Evolutionary conservation across 1,140 invertebrate genomes (phyloP), one percentile per base, ranked within the genome.

Genomic region (Drosophila sp.): DNA sequence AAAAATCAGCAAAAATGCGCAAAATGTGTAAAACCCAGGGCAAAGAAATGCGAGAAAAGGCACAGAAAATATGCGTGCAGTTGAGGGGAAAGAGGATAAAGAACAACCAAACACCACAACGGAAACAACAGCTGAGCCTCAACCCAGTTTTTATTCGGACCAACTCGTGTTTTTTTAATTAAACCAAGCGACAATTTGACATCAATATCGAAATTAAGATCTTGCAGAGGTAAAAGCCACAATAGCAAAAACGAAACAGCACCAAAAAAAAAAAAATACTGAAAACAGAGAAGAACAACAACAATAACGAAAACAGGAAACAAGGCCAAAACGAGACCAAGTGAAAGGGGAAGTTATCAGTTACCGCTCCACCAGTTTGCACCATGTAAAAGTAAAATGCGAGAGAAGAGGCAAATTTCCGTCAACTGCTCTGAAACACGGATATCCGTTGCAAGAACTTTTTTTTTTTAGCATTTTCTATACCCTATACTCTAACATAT

Each of bases 141-240:
- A 60, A 23, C 8, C 33, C 25, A 47, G 56, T 32, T 38, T 63
- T 57, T 38, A 54, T 41, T 58, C 63, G 65, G 64, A 61, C 40
- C 70, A 79, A 82, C 29, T 54, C 56, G 67, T 81, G 79, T 75
- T 68, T 89, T 87, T 87, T 87, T 89, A 87, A 87, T 87, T 87
- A 87, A 87, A 87, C 62, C 63, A 50, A 67, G 68, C 84, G 84
- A 87, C 84, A 84, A 87, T 87, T 87, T 87, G 84, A 87, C 84
- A 89, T 89, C 84, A 87, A 87, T 87, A 87, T 87, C 84, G 84
- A 87, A 89, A 89, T 87, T 84, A 89, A 87, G 80, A 87, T 89
- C 84, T 87, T 84, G 77, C 80, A 70, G 83, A 70, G 64, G 44
- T 54, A 32, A 54, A 38, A 47, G 33, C 11, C 61, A 44, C 30